Evolutionary conservation across 2,113 vertebrate genomes (phyloP).

Genomic region (Bubo bubo): DNA sequence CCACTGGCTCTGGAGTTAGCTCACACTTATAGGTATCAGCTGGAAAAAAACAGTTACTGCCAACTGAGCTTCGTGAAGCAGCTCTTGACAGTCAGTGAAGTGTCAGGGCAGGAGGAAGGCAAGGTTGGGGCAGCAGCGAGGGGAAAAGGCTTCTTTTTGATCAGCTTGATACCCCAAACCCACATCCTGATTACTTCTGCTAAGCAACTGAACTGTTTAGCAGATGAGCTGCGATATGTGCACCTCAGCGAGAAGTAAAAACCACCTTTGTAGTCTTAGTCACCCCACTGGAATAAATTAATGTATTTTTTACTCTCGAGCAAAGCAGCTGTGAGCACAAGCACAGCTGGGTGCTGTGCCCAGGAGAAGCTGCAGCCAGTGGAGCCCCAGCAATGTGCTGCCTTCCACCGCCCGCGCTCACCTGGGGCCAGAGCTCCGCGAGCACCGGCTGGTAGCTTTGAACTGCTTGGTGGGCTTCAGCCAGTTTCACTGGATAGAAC

Average conservation of each 20-base stretch:
- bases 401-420: rapidly evolving
- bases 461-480: neutral
- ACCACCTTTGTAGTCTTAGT: rapidly evolving
- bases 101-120: neutral
- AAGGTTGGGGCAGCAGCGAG: neutral
- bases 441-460: neutral
- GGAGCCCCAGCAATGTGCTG: rapidly evolving
- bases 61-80: neutral
- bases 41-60: neutral
- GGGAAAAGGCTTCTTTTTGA: neutral
- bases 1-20: neutral
- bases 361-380: neutral
- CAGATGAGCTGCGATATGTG: rapidly evolving
- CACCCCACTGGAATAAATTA: neutral
- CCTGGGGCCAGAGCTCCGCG: rapidly evolving
- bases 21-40: neutral
- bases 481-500: neutral
- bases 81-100: neutral
- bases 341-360: neutral
- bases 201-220: rapidly evolving
- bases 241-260: rapidly evolving
- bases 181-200: neutral
- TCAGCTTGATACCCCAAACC: neutral
- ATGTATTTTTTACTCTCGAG: neutral
- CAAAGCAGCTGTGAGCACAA: neutral